Evolutionary conservation across 2,797 vertebrate genomes (phyloP).

Genomic region (Dendrocincla fuliginosa): DNA sequence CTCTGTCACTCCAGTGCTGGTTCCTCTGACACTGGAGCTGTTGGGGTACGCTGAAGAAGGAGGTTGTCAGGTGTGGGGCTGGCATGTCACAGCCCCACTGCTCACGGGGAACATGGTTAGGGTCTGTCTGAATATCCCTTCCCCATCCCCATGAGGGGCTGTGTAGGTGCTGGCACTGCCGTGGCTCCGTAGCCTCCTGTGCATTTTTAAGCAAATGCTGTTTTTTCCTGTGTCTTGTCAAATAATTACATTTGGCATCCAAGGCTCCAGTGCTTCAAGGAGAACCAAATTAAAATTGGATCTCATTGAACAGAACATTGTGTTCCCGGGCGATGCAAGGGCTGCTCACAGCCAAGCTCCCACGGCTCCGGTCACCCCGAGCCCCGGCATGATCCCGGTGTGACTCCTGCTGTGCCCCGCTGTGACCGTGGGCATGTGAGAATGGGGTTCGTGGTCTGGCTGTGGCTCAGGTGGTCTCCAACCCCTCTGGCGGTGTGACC

Average conservation of each 20-base stretch:
- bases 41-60: rapidly evolving
- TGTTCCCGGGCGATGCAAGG: background rate
- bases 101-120: rapidly evolving
- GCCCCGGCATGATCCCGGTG: background rate
- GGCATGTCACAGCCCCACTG: background rate
- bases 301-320: slow-evolving; percentile 31
- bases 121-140: background rate
- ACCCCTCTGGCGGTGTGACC: rapidly evolving
- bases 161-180: background rate
- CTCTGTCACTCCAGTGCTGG: background rate
- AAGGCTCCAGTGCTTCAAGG: background rate
- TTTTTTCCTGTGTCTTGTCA: slow-evolving; percentile 60
- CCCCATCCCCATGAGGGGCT: background rate
- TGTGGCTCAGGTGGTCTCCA: background rate
- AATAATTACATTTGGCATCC: slow-evolving; percentile 51
- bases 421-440: background rate
- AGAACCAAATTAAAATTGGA: slow-evolving; percentile 52
- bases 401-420: background rate
- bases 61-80: background rate
- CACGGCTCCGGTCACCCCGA: rapidly evolving
- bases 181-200: rapidly evolving
- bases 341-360: background rate
- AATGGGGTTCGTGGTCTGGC: rapidly evolving
- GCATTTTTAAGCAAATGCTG: background rate
- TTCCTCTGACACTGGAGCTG: rapidly evolving